phyloP scores from a whole-genome alignment of 2,113 vertebrate genomes.

The Anser cygnoides region DNA sequence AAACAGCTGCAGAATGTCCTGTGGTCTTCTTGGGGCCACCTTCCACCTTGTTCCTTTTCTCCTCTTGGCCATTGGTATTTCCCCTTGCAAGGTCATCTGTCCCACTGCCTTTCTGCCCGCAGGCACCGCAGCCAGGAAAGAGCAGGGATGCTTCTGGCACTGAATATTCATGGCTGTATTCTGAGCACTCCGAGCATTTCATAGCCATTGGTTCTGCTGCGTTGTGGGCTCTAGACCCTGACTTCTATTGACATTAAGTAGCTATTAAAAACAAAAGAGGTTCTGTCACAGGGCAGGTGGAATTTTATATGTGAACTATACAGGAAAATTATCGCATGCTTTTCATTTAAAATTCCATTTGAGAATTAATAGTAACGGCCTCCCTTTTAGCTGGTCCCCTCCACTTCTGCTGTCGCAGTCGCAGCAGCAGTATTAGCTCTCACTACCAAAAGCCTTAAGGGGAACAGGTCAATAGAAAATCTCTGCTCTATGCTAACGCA shows the following conservation, averaged over 20 bases:
- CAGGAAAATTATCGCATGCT: neutral
- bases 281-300: neutral
- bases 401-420: neutral
- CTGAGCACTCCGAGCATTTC: neutral
- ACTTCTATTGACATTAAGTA: neutral
- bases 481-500: constrained; percentile 9
- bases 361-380: neutral
- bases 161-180: neutral
- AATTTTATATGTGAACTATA: neutral
- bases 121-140: neutral
- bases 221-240: neutral
- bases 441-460: neutral
- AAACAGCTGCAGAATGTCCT: neutral
- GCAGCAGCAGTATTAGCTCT: neutral
- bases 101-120: neutral
- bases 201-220: neutral
- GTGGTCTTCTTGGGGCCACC: neutral
- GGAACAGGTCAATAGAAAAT: constrained; percentile 32
- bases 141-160: neutral
- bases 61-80: neutral
- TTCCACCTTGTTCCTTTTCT: neutral
- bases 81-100: neutral
- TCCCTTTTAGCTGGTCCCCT: neutral
- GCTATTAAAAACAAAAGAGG: neutral
- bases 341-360: constrained; percentile 8